Percentiles rank a stretch among this genome's conserved stretches.
These are phyloP conservation scores for Sigmodon hispidus DNA, from an alignment of 2,113 vertebrate genomes.

Conservation along the genomic window DNA sequence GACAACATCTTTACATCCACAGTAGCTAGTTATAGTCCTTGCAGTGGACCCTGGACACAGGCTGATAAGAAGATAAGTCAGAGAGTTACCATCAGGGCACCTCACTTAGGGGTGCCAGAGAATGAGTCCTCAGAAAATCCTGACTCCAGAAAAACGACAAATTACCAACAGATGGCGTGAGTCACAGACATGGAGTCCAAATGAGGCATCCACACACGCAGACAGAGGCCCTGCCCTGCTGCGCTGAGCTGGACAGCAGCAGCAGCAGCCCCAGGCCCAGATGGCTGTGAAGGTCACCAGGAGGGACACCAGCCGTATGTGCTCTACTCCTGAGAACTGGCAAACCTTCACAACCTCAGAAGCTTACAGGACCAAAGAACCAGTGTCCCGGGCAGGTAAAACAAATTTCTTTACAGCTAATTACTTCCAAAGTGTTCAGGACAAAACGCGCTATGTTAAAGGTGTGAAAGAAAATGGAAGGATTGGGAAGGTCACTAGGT, in stretches of 20 bases:
- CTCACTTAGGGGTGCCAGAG: conserved; percentile 42
- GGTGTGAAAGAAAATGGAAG: not conserved
- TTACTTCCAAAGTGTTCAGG: not conserved
- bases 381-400: not conserved
- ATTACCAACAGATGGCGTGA: conserved; percentile 64
- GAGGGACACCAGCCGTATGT: conserved; percentile 61
- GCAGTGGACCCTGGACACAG: conserved; percentile 50
- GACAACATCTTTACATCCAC: conserved; percentile 35
- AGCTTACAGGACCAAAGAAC: conserved; percentile 5
- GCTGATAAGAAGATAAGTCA: conserved; percentile 12
- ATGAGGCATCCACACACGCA: conserved; percentile 63
- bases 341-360: not conserved
- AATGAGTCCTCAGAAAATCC: conserved; percentile 61
- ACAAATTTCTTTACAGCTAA: not conserved
- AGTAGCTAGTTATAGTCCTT: conserved; percentile 66
- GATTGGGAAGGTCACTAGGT: not conserved
- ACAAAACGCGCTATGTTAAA: not conserved
- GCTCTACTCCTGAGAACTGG: conserved; percentile 48
- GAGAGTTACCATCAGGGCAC: conserved; percentile 1
- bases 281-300: conserved; percentile 76
- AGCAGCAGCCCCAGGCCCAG: conserved; percentile 43
- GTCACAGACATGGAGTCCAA: conserved; percentile 2
- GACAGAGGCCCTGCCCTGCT: conserved; percentile 56
- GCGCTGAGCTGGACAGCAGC: conserved; percentile 24
- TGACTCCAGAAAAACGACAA: conserved; percentile 70